These are phyloP conservation scores for Anolis apletophallus DNA, from an alignment of 2,797 vertebrate species.

Conservation along the genomic window DNA sequence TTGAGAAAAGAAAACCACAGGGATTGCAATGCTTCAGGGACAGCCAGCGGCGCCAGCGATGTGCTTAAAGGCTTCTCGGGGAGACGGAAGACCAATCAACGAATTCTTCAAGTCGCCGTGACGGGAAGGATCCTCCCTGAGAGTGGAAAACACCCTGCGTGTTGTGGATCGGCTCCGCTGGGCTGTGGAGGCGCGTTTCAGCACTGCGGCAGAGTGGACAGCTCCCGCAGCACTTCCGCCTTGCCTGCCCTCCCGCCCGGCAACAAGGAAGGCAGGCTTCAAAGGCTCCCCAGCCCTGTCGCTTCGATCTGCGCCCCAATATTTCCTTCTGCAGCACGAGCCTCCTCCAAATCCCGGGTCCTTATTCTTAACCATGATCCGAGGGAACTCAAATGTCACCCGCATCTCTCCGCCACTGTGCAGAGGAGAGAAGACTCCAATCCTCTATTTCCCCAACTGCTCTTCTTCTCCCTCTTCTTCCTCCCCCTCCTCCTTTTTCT, in stretches of 20 bases:
- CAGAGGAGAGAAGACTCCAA: no score
- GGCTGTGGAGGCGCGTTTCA: conserved; percentile 67
- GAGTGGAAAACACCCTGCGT: neutral
- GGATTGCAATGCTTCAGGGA: neutral
- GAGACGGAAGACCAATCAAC: no score
- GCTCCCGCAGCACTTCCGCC: conserved; percentile 58
- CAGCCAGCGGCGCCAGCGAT: neutral
- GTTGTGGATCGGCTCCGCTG: neutral
- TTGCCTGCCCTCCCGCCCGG: neutral
- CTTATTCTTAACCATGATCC: no score
- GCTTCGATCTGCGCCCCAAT: no score
- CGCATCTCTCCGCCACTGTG: no score
- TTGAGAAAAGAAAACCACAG: neutral
- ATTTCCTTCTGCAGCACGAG: no score
- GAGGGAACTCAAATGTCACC: no score
- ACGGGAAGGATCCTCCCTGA: neutral
- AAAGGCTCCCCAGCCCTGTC: neutral
- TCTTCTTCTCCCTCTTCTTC: no score
- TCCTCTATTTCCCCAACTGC: no score
- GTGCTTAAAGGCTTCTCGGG: neutral
- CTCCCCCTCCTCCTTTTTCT: no score
- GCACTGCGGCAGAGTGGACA: conserved; percentile 83
- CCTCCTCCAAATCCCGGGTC: no score
- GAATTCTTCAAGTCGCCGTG: fast-evolving
- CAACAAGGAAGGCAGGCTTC: neutral